A percentile compares a stretch with the other conserved stretches of the same genome.
phyloP scores from a whole-genome alignment of 2,888 invertebrate genomes.

The Chalcosyrphus nemorum region DNA sequence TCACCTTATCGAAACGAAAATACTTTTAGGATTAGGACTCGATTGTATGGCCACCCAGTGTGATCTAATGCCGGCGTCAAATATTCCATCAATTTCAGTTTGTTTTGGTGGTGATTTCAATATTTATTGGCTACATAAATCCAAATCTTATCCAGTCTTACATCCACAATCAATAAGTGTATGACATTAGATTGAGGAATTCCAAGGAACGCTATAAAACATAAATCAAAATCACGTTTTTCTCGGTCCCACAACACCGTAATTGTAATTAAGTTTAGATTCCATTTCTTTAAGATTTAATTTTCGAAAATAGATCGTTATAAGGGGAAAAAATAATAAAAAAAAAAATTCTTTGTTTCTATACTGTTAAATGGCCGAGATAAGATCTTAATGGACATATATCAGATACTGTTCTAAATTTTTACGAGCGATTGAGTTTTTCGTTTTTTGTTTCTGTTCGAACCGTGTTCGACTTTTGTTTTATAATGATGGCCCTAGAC shows the following conservation, averaged over 20 bases:
- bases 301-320: constrained; percentile 48
- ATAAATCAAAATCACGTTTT: constrained; percentile 51
- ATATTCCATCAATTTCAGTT: background rate
- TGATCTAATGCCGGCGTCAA: constrained; percentile 11
- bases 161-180: constrained; percentile 6
- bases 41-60: background rate
- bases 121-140: constrained; percentile 42
- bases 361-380: constrained; percentile 34
- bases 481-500: constrained; percentile 2
- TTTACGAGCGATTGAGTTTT: constrained; percentile 37
- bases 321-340: constrained; percentile 2
- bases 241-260: background rate
- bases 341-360: constrained; percentile 35
- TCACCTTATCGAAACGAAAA: too few relatives aligned
- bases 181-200: constrained; percentile 14
- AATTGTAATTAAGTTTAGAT: constrained; percentile 44
- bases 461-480: constrained; percentile 11
- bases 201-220: constrained; percentile 31
- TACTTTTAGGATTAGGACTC: too few relatives aligned
- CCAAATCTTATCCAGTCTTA: constrained; percentile 5
- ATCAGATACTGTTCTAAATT: constrained; percentile 50
- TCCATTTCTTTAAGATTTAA: constrained; percentile 27
- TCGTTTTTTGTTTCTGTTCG: background rate
- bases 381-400: constrained; percentile 58
- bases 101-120: background rate